Conservation (phyloP, 2,113 vertebrate genomes). For the Ophthalmotilapia sp. region DNA sequence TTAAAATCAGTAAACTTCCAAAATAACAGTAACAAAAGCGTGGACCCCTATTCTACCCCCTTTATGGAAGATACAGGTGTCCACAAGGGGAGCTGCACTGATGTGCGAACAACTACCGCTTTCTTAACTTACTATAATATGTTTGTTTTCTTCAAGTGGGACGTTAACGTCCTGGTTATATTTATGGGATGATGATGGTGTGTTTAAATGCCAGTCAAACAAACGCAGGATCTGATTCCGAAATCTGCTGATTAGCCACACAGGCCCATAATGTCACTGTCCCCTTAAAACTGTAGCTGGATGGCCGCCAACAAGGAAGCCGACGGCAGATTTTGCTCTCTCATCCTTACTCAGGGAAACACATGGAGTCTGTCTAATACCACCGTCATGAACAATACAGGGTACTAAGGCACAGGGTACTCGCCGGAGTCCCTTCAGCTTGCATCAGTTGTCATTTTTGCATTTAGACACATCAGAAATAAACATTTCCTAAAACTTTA, state of each 20-base stretch:
- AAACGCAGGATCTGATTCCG: background rate
- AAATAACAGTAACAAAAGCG: background rate
- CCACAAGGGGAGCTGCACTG: background rate
- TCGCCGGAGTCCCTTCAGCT: background rate
- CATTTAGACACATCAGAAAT: background rate
- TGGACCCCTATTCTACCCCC: background rate
- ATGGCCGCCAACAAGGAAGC: constrained; percentile 53
- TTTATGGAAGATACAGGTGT: background rate
- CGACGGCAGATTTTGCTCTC: constrained; percentile 32
- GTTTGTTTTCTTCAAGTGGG: background rate
- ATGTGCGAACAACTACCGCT: background rate
- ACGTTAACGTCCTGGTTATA: background rate
- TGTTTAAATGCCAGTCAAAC: background rate
- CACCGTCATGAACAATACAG: background rate
- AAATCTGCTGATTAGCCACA: background rate
- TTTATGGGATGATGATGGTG: background rate
- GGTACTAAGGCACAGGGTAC: background rate
- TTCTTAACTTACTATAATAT: background rate
- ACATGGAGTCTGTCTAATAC: background rate
- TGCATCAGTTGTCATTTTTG: background rate
- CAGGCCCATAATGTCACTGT: background rate
- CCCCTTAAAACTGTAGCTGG: constrained; percentile 54
- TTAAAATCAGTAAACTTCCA: background rate
- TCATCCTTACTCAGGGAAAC: constrained; percentile 64
- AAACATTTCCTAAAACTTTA: background rate